Conservation (phyloP, 1,140 invertebrate genomes). For the Acromyrmex charruanus region DNA sequence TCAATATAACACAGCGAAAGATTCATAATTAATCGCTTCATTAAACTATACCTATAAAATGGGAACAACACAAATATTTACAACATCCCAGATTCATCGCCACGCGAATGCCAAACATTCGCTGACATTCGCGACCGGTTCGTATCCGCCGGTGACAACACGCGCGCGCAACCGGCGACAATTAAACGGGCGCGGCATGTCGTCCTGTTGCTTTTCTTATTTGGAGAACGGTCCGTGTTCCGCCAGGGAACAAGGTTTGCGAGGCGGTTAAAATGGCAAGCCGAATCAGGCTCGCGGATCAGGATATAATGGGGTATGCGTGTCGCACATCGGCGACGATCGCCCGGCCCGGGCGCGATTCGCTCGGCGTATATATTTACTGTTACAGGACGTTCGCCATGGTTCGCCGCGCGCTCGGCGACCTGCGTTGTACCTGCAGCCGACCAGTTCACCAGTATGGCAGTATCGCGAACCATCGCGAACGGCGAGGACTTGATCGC, state of each 20-base stretch:
- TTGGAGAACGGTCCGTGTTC: neutral
- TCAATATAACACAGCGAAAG: too few species aligned
- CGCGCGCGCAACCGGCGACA: neutral
- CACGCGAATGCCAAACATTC: neutral
- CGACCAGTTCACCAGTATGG: too few species aligned
- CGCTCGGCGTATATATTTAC: neutral
- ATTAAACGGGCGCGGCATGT: neutral
- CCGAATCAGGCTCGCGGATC: neutral
- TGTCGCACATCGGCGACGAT: neutral
- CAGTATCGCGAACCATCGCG: neutral
- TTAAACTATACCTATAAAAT: too few species aligned
- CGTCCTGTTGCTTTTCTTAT: neutral
- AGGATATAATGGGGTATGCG: neutral
- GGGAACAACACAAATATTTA: slow-evolving; percentile 8
- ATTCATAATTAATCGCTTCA: too few species aligned
- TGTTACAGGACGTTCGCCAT: too few species aligned
- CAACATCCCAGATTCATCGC: neutral
- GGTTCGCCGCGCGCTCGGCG: too few species aligned
- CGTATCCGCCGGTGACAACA: neutral
- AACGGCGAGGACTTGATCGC: slow-evolving; percentile 3
- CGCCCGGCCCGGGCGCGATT: neutral
- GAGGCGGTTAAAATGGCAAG: neutral
- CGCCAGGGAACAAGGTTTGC: neutral
- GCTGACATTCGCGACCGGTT: neutral
- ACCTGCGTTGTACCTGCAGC: too few species aligned